Base-by-base conservation (phyloP, 2,888 invertebrate species). In the Lysandra bellargus region DNA sequence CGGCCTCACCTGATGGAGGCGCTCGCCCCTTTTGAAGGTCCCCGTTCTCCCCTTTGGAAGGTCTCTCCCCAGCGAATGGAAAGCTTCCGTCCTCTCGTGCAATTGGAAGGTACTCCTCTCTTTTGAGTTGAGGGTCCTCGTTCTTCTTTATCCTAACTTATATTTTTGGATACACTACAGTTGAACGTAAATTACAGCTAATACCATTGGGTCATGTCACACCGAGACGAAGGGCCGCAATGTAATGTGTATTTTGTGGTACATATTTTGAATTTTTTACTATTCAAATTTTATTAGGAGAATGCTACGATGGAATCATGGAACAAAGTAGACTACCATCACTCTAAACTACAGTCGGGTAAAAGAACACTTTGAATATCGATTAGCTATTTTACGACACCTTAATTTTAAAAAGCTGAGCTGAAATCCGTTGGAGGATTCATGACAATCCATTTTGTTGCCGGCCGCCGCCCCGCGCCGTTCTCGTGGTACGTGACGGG, bases 1-100 rank as follows among this genome's bases (percentile, higher is more conserved):
- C 30, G 64, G 64, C 30, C 64, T 30, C 64, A 30, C 64, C 64
- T 64, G 30, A 64, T 64, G 30, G 64, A 64, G 64, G 64, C 23
- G 9, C 64, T 64, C 30, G 23, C 64, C 64, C 30, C 64, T 64
- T 60, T 23, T 7, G 61, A 61, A 61, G 61, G 61, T 61, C 7
- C 61, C 61, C 61, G 3, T 23, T 23, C 61, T 61, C n/a, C n/a
- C 23, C 30, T n/a, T 23, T 61, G 1, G 23, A 61, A 23, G 9
- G 61, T n/a, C 61, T 61, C 61, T 6, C 1, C 23, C n/a, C 14
- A 57, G 57, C 5, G 57, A 57, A 57, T 57, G 17, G 17, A 17
- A 17, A 17, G 57, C 1, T 17, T 57, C 17, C 17, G 6, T 57
- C 5, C 57, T 57, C 17, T 12, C 9, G 49, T 49, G 49, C 49